Evolutionary conservation across 2,888 invertebrate species (phyloP).

Genomic region (Scrobipalpa costella): DNA sequence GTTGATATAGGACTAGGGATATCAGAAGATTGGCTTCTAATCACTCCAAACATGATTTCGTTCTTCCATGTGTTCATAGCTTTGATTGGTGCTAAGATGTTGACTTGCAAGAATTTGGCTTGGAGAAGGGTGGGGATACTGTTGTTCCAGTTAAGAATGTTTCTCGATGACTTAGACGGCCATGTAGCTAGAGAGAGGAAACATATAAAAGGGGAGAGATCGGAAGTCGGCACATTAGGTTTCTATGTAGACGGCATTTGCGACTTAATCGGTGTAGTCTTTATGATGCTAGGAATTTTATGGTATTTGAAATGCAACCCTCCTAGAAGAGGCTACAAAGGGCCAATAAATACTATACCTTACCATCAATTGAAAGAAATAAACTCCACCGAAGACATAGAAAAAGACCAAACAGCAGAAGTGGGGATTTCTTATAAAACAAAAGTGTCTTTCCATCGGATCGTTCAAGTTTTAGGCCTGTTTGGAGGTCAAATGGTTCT

Average conservation of each 20-base stretch:
- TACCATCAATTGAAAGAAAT: constrained; percentile 74
- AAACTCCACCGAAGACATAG: constrained; percentile 69
- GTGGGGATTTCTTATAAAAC: constrained; percentile 84
- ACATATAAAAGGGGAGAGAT: constrained; percentile 87
- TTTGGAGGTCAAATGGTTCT: constrained; percentile 87
- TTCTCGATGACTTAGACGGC: constrained; percentile 93
- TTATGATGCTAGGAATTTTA: constrained; percentile 85
- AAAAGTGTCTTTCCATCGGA: constrained; percentile 84
- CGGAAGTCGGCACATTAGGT: constrained; percentile 90
- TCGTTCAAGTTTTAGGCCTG: constrained; percentile 83
- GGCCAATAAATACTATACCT: constrained; percentile 81
- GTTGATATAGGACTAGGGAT: constrained; percentile 85
- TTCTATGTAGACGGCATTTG: constrained; percentile 92
- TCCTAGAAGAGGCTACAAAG: constrained; percentile 85
- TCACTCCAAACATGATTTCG: constrained; percentile 93
- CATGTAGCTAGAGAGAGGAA: constrained; percentile 90
- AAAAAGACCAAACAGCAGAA: constrained; percentile 67
- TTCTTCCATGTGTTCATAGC: constrained; percentile 89
- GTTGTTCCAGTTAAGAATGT: constrained; percentile 90
- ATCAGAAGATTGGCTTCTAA: constrained; percentile 78
- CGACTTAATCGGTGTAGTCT: constrained; percentile 88
- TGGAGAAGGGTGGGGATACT: constrained; percentile 87
- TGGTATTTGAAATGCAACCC: constrained; percentile 87
- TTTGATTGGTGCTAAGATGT: constrained; percentile 86
- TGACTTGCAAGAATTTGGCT: constrained; percentile 86